These are phyloP conservation scores for Gymnobelideus leadbeateri DNA, from an alignment of 2,113 vertebrate genomes.

Conservation along the genomic window DNA sequence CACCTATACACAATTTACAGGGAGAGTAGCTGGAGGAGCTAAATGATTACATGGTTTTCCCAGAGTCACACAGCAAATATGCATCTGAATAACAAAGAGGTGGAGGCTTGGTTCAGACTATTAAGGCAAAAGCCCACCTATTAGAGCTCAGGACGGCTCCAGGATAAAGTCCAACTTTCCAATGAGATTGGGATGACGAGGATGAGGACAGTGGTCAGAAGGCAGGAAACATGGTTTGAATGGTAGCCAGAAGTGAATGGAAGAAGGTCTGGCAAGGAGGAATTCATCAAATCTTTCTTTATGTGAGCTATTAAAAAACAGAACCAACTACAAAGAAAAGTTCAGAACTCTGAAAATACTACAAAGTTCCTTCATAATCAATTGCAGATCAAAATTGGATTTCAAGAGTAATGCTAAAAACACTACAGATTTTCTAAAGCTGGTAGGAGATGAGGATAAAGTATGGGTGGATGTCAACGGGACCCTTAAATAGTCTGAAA, in stretches of 20 bases:
- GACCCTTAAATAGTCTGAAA: slow-evolving; percentile 27
- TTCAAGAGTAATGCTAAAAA: background rate
- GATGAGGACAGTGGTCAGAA: background rate
- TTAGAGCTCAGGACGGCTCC: background rate
- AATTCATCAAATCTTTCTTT: background rate
- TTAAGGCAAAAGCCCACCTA: background rate
- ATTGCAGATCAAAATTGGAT: background rate
- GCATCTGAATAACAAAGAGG: background rate
- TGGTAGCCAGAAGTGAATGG: background rate
- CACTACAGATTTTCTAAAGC: background rate
- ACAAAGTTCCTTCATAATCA: background rate
- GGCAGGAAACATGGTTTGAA: background rate
- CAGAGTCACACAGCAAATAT: background rate
- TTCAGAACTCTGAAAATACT: background rate
- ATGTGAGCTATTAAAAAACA: background rate
- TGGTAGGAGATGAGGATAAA: slow-evolving; percentile 14
- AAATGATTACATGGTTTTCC: background rate
- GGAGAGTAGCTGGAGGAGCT: background rate
- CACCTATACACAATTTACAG: background rate
- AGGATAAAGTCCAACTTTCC: background rate
- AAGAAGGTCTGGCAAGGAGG: background rate
- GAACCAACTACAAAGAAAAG: background rate
- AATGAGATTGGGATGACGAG: background rate
- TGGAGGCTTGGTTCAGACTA: background rate
- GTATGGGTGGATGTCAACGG: background rate